phyloP scores from a whole-genome alignment of 2,113 vertebrate genomes.

The Ciconia boyciana region DNA sequence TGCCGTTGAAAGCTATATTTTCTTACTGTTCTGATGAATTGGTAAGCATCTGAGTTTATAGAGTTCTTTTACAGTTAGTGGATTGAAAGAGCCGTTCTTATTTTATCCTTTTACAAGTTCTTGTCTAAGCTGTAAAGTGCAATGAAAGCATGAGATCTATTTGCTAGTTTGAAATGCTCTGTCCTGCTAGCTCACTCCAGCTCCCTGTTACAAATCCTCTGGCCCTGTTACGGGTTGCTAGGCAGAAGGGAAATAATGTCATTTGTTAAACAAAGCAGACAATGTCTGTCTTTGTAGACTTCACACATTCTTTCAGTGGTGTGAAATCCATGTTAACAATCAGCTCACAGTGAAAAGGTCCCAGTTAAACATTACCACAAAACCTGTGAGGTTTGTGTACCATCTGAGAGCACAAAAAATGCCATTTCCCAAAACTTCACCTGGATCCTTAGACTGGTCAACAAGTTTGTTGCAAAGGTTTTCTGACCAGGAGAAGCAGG shows the following conservation, averaged over 20 bases:
- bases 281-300: constrained; percentile 31
- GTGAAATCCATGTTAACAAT: constrained; percentile 40
- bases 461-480: not conserved
- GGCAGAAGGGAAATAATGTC: constrained; percentile 37
- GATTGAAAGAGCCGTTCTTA: not conserved
- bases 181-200: not conserved
- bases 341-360: constrained; percentile 5
- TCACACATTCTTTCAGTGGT: not conserved
- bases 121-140: not conserved
- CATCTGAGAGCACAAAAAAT: not conserved
- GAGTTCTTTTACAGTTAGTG: not conserved
- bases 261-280: constrained; percentile 47
- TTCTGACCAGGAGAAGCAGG: not conserved
- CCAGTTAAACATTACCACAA: constrained; percentile 5
- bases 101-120: not conserved
- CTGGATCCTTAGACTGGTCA: not conserved
- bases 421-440: not conserved
- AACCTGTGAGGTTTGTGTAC: not conserved
- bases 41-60: not conserved
- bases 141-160: not conserved
- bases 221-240: constrained; percentile 16
- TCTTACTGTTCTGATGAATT: not conserved
- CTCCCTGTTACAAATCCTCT: constrained; percentile 3
- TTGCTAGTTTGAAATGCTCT: not conserved
- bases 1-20: not conserved